Base-by-base conservation (phyloP, 2,888 invertebrate species). In the Rhogogaster chlorosoma region DNA sequence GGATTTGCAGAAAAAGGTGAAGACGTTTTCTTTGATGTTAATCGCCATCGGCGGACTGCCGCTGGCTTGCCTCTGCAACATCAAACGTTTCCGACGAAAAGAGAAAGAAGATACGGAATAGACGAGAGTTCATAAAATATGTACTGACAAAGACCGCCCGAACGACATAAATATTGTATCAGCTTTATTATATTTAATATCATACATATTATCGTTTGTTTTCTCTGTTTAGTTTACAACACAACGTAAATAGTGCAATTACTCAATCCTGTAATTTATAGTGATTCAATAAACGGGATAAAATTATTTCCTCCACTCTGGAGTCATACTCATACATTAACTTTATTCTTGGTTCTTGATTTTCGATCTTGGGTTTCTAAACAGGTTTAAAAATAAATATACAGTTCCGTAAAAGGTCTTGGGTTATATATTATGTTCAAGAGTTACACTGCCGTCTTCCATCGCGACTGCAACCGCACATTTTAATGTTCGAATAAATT, bases 81-180 rank as follows among this genome's bases (percentile, higher is more conserved):
- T 78, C 36, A 57, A 78, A 78, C 78, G 78, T 22, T 78, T 78
- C 57, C 78, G 78, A 78, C 36, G 36, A 18, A 78, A 78, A 78
- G 57, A 78, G 29, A 5, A 9, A 78, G 57, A 75, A 49, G 29
- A 45, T 0, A 49, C 7, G 0, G 49, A 22, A 26, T 75, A 75
- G 38, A 71, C 38, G 15, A 32, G 26, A 26, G 10, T 29, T 32
- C 18, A 32, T 32, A 67, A 67, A 32, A 67, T 32, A 61, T 26
- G 12, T 22, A 29, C 32, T 67, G 32, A 32, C 67, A 32, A 67
- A 67, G 32, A 32, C 53, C n/a, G 53, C 6, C 7, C n/a, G 7
- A 53, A 53, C 18, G 12, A 67, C 6, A 57, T 18, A 32, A 32
- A 67, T 67, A 67, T 32, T 67, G 67, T 67, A 67, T 32, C 32